A percentile compares a stretch with the other conserved stretches of the same genome.
Evolutionary conservation across 2,113 vertebrate genomes (phyloP).

Genomic region (Nibea albiflora): DNA sequence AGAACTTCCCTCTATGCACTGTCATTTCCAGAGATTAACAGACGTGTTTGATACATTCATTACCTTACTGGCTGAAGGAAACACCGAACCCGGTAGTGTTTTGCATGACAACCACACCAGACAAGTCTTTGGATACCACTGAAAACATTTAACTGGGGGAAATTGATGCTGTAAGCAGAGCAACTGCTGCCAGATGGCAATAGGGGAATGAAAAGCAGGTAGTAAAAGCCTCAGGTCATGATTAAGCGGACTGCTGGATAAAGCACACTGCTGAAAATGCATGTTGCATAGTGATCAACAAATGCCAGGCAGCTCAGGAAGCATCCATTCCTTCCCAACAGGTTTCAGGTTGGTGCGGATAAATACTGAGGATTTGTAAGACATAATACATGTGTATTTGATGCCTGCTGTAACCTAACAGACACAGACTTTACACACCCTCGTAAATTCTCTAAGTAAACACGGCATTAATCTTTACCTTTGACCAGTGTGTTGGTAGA

Average conservation of each 20-base stretch:
- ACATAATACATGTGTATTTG: constrained; percentile 40
- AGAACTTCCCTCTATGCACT: constrained; percentile 46
- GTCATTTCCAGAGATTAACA: constrained; percentile 62
- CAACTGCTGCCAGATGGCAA: constrained; percentile 77
- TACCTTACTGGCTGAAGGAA: constrained; percentile 49
- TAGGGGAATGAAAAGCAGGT: constrained; percentile 62
- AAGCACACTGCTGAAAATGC: constrained; percentile 57
- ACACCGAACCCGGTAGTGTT: constrained; percentile 36
- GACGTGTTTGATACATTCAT: constrained; percentile 65
- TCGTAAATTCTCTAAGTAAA: constrained; percentile 44
- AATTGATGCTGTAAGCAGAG: constrained; percentile 70
- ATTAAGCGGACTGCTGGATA: constrained; percentile 60
- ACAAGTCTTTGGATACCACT: constrained; percentile 51
- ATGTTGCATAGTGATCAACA: constrained; percentile 67
- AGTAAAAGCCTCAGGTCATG: constrained; percentile 67
- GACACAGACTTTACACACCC: constrained; percentile 40
- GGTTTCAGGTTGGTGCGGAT: constrained; percentile 35
- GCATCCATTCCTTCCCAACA: constrained; percentile 34
- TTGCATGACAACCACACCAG: constrained; percentile 48
- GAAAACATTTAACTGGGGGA: constrained; percentile 58
- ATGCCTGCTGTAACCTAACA: constrained; percentile 30
- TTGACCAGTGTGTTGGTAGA: constrained; percentile 45
- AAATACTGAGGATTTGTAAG: constrained; percentile 43
- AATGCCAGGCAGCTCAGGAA: constrained; percentile 46
- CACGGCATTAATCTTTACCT: constrained; percentile 56